A percentile compares a stretch with the other conserved stretches of the same genome.
Evolutionary conservation across 2,888 invertebrate genomes (phyloP).

Genomic region (Pheosia gnoma): DNA sequence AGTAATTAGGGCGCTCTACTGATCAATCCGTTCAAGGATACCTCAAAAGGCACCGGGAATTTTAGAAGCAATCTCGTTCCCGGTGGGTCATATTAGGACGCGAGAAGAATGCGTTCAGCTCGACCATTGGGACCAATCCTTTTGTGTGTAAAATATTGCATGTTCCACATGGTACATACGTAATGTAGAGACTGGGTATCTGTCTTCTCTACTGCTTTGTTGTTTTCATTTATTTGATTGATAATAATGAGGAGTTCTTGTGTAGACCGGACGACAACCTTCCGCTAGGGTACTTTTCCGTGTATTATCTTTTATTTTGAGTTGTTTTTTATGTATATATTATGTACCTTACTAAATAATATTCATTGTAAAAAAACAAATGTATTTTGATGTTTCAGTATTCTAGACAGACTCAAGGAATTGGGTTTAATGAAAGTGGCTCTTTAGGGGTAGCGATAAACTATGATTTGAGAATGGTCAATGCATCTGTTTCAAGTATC

Average conservation of each 20-base stretch:
- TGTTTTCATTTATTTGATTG: constrained; percentile 8
- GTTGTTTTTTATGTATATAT: too few species aligned
- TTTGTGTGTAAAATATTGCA: background rate
- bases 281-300: too few species aligned
- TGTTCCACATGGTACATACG: constrained; percentile 1
- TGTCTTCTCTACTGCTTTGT: background rate
- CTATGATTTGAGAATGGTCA: too few species aligned
- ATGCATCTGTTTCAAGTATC: too few species aligned
- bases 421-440: too few species aligned
- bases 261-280: too few species aligned
- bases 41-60: background rate
- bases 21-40: constrained; percentile 2
- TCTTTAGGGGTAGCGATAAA: too few species aligned
- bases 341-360: too few species aligned
- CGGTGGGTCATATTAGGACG: background rate
- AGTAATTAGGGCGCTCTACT: background rate
- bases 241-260: background rate
- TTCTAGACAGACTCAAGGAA: too few species aligned
- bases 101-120: background rate
- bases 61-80: background rate
- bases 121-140: background rate
- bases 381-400: too few species aligned
- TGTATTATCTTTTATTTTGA: too few species aligned
- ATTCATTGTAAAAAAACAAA: too few species aligned
- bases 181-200: background rate